These are phyloP conservation scores for Lemur catta DNA, from an alignment of 2,797 vertebrate species.

Conservation along the genomic window DNA sequence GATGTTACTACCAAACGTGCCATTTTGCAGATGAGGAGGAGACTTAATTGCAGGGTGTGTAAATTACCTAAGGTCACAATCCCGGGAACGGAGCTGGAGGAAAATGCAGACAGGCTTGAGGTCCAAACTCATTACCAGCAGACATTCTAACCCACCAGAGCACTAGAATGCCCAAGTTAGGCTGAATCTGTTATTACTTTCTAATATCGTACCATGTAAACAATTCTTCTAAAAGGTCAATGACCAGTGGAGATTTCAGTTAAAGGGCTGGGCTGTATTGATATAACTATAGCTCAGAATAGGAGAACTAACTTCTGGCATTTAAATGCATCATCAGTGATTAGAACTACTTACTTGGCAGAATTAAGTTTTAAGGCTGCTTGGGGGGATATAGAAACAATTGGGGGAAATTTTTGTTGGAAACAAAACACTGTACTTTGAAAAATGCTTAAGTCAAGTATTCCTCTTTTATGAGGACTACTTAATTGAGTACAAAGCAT, in stretches of 20 bases:
- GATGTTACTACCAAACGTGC: background rate
- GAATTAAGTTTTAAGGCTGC: slow-evolving; percentile 58
- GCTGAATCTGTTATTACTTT: background rate
- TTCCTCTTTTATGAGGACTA: slow-evolving; percentile 69
- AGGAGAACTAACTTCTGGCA: background rate
- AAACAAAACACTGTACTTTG: slow-evolving; percentile 68
- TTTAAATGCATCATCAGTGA: background rate
- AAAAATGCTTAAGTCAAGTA: slow-evolving; percentile 64
- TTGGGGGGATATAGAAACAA: slow-evolving; percentile 55
- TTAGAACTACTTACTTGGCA: slow-evolving; percentile 48
- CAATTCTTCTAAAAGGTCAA: background rate
- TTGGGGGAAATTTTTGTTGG: slow-evolving; percentile 60
- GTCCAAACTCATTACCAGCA: background rate
- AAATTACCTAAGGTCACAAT: background rate
- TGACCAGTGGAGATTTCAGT: background rate
- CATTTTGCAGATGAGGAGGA: background rate
- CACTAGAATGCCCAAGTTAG: background rate
- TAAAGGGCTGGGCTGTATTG: background rate
- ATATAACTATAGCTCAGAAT: background rate
- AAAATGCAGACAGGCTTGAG: background rate
- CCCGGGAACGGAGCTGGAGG: background rate
- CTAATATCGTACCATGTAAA: background rate
- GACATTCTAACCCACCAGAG: background rate
- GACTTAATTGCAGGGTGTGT: background rate
- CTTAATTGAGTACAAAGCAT: slow-evolving; percentile 73